A percentile compares a stretch with the other conserved stretches of the same genome.
These are phyloP conservation scores for Premnoplex brunnescens DNA, from an alignment of 2,797 vertebrate genomes.

Conservation along the genomic window DNA sequence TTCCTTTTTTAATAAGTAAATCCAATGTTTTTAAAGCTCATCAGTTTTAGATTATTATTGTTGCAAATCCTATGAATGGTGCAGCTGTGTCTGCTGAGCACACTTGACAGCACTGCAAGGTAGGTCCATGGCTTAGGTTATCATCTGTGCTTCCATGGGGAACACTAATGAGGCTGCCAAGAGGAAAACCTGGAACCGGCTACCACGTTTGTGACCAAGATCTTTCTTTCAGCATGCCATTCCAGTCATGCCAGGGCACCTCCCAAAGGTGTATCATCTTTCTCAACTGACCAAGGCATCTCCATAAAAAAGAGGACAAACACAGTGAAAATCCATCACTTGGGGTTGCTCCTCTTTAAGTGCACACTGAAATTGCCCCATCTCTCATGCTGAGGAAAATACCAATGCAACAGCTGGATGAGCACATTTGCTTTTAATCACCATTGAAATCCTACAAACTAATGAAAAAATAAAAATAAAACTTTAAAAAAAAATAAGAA, in stretches of 20 bases:
- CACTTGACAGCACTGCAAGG: not conserved
- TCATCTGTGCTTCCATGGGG: not conserved
- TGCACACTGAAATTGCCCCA: not conserved
- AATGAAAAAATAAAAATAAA: no score
- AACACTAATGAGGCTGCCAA: not conserved
- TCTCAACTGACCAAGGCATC: accelerated
- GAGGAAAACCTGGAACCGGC: not conserved
- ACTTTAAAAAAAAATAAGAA: not conserved
- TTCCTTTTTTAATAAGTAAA: conserved; percentile 54
- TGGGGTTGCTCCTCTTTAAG: not conserved
- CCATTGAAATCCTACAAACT: not conserved
- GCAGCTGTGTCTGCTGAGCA: not conserved
- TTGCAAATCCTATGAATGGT: not conserved
- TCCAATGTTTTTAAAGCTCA: conserved; percentile 37
- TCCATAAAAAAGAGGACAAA: not conserved
- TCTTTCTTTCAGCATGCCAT: not conserved
- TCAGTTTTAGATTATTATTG: conserved; percentile 39
- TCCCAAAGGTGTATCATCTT: not conserved
- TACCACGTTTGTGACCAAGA: not conserved
- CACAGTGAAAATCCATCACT: accelerated
- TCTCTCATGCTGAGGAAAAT: not conserved
- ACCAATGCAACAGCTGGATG: not conserved
- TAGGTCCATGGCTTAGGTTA: not conserved
- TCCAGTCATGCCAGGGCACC: not conserved
- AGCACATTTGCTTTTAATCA: not conserved